Base-by-base conservation (phyloP, 1,140 invertebrate species). In the Stegodyphus mimosarum region DNA sequence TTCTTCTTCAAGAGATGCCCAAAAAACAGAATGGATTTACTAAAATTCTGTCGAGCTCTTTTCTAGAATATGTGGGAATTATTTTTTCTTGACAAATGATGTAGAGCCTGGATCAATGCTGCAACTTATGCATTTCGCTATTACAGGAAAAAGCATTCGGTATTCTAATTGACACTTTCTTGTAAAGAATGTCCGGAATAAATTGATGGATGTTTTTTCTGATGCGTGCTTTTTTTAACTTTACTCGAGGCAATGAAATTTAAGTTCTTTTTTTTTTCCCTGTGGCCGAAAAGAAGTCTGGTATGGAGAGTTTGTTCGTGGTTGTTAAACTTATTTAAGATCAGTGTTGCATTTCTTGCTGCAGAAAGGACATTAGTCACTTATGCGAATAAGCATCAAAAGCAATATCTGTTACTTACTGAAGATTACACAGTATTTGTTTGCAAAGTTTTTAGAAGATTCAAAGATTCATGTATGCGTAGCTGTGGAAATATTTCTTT, bases 11-110 rank as follows among this genome's bases (percentile, higher is more conserved):
- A 60, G 55, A 60, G 15, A 15, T 33, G 3, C 33, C 33, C 33
- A 33, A 33, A 33, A 33, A 33, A 33, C 33, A 33, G 33, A 33
- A 33, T 33, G 33, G 33, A 33, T 33, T 33, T 60, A 60, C 9
- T 60, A 60, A 60, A 9, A 60, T 15, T 60, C 55, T 15, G 55
- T 60, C 5, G 9, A 10, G 9, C 55, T 60, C 55, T 60, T 33
- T 33, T 33, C 55, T 10, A 9, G 15, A 60, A 60, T 60, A 60
- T 60, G 55, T 15, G 15, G 15, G 15, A 67, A n/a, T n/a, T 67
- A 67, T 67, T 67, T 15, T 67, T 67, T 0, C 64, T 67, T 67
- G 64, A 67, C 64, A 67, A 67, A 67, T 67, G 64, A 33, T 33
- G 17, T 67, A 18, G 64, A 17, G 64, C 17, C n/a, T 67, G 9